These are phyloP conservation scores for Glomeris marginata DNA, from an alignment of 2,888 invertebrate genomes.

Conservation along the genomic window DNA sequence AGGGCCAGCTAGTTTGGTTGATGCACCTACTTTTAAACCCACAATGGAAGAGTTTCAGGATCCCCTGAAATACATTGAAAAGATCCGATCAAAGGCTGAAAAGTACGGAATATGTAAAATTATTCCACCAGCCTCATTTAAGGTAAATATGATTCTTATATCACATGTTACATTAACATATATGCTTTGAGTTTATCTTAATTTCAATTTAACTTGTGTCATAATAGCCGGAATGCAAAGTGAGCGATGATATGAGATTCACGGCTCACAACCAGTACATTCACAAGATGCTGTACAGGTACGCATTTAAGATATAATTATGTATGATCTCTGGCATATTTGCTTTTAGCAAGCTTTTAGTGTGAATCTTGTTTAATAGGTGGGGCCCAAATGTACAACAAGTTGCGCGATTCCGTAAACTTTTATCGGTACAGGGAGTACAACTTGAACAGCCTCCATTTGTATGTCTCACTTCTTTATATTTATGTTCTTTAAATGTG, in stretches of 20 bases:
- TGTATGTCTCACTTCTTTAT: slow-evolving; percentile 37
- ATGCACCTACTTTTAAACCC: slow-evolving; percentile 66
- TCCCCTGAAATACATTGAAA: slow-evolving; percentile 68
- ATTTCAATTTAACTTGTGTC: slow-evolving; percentile 10
- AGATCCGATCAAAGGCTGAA: slow-evolving; percentile 56
- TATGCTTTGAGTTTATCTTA: no score
- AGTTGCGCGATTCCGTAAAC: slow-evolving; percentile 66
- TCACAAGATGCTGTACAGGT: slow-evolving; percentile 62
- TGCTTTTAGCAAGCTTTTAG: neutral
- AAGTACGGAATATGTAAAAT: slow-evolving; percentile 76
- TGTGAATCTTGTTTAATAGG: slow-evolving; percentile 21
- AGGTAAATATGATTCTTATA: slow-evolving; percentile 28
- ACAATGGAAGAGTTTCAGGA: slow-evolving; percentile 70
- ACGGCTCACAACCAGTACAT: slow-evolving; percentile 80
- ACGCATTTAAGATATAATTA: neutral
- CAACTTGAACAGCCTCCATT: slow-evolving; percentile 57
- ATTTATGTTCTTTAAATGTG: slow-evolving; percentile 8
- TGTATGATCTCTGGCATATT: neutral
- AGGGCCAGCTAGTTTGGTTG: slow-evolving; percentile 33
- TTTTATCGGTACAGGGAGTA: slow-evolving; percentile 60
- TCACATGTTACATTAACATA: no score
- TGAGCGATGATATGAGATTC: slow-evolving; percentile 71
- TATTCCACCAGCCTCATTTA: slow-evolving; percentile 62
- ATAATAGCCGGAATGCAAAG: slow-evolving; percentile 55
- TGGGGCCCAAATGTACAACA: slow-evolving; percentile 82